Evolutionary conservation across 1,140 invertebrate species (phyloP), one percentile per base, ranked within the genome.

Genomic region (Acromyrmex heyeri): DNA sequence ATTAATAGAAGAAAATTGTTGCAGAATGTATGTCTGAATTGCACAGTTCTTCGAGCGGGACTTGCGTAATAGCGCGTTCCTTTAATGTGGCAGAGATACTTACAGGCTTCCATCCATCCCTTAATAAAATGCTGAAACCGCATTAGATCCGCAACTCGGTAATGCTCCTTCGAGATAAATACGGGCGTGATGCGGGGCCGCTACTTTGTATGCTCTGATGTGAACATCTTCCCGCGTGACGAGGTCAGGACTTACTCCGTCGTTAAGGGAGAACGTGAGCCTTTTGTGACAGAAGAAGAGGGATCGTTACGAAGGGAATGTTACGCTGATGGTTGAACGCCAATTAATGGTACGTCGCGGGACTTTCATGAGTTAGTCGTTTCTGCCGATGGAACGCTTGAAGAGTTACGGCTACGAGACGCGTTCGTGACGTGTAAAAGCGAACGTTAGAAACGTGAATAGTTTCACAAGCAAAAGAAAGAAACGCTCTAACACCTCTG

Each of bases 321-420:
- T 85, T 77, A 85, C 73, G 53, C 16, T 24, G 86, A 87, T 48
- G 21, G 64, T 67, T 73, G 77, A 86, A 70, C 65, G 85, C 62
- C 78, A 83, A 87, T 87, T 85, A 87, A 82, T 75, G 86, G 86
- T 62, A 87, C 67, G 65, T 73, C 64, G 27, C 44, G 48, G 48
- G 38, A 85, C 82, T 85, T 61, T 59, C 79, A 48, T 30, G 48
- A 82, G 72, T 85, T 77, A 48, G 73, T 55, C 82, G 59, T 85
- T 77, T 77, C 59, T 50, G 16, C 30, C 48, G 82, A 53, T 85
- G 44, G 59, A 53, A 50, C 70, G 30, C 73, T 85, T 34, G 24
- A 78, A 65, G 75, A 85, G 70, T 78, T 65, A 67, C 72, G 44
- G 44, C 38, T 59, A 14, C 38, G 70, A 83, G 57, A 72, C 62